A percentile compares a stretch with the other conserved stretches of the same genome.
phyloP scores from a whole-genome alignment of 2,888 invertebrate genomes.

The Apodemia hepburni region DNA sequence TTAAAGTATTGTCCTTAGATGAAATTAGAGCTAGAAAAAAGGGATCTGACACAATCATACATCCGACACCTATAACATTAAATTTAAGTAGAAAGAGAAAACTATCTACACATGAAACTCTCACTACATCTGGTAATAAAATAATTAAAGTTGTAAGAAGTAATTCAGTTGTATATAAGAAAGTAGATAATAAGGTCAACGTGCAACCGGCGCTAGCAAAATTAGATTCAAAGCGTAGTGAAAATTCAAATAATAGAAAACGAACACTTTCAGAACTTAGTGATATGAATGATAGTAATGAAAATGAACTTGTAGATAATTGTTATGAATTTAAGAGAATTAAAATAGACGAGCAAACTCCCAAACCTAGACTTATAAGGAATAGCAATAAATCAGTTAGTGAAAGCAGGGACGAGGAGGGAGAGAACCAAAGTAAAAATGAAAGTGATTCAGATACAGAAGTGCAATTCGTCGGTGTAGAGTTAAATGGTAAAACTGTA shows the following conservation, averaged over 20 bases:
- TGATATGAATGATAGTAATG: slow-evolving; percentile 56
- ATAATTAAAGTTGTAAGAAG: slow-evolving; percentile 69
- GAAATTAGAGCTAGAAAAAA: slow-evolving; percentile 71
- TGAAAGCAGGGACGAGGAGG: slow-evolving; percentile 41
- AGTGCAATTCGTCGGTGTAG: slow-evolving; percentile 63
- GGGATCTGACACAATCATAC: slow-evolving; percentile 39
- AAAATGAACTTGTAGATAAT: slow-evolving; percentile 61
- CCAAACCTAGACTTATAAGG: slow-evolving; percentile 61
- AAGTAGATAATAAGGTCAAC: slow-evolving; percentile 49
- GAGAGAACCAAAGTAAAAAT: slow-evolving; percentile 36
- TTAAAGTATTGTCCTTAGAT: slow-evolving; percentile 73
- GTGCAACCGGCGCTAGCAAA: slow-evolving; percentile 40
- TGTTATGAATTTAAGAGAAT: slow-evolving; percentile 66
- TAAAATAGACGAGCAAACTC: slow-evolving; percentile 50
- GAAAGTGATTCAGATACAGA: slow-evolving; percentile 62
- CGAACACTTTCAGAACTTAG: slow-evolving; percentile 62
- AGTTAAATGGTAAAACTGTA: slow-evolving; percentile 43
- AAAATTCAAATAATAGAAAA: slow-evolving; percentile 51
- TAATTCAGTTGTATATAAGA: slow-evolving; percentile 69
- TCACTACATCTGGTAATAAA: slow-evolving; percentile 64
- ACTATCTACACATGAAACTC: slow-evolving; percentile 61
- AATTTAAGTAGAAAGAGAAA: slow-evolving; percentile 63
- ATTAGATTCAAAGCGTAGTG: slow-evolving; percentile 43
- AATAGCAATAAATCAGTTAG: slow-evolving; percentile 43
- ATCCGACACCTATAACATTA: slow-evolving; percentile 51